Conservation (phyloP, 1,140 invertebrate species). For the Coboldia fuscipes region DNA sequence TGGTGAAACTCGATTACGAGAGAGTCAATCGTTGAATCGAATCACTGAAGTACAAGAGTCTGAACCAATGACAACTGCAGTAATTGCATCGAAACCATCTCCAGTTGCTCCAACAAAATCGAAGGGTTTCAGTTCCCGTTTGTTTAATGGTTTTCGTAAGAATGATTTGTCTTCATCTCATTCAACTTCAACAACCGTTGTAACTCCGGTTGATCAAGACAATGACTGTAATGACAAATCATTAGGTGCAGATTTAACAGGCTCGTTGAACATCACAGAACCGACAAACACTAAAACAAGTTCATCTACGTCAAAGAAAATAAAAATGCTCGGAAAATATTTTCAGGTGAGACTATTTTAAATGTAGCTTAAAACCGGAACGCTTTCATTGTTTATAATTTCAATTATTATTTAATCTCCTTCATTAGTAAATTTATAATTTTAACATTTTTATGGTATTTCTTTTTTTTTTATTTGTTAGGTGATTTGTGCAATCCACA, state of each 20-base stretch:
- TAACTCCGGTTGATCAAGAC: constrained; percentile 4
- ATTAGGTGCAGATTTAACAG: constrained; percentile 15
- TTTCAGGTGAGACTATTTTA: constrained; percentile 30
- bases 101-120: constrained; percentile 21
- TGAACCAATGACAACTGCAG: constrained; percentile 20
- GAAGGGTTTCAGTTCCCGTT: constrained; percentile 23
- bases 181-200: too few relatives aligned
- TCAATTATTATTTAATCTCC: not conserved
- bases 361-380: too few relatives aligned
- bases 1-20: constrained; percentile 43
- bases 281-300: too few relatives aligned
- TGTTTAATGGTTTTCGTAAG: constrained; percentile 18
- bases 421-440: too few relatives aligned
- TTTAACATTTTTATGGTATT: not conserved
- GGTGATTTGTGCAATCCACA: not conserved
- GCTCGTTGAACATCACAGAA: constrained; percentile 19
- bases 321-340: constrained; percentile 35
- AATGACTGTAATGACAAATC: constrained; percentile 20
- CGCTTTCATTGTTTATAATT: not conserved
- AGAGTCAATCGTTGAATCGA: constrained; percentile 59
- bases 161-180: too few relatives aligned
- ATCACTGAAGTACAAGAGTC: constrained; percentile 58
- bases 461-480: not conserved
- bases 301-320: constrained; percentile 27
- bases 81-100: constrained; percentile 9